Evolutionary conservation across 2,888 invertebrate genomes (phyloP).

Genomic region (Zeuzera pyrina): DNA sequence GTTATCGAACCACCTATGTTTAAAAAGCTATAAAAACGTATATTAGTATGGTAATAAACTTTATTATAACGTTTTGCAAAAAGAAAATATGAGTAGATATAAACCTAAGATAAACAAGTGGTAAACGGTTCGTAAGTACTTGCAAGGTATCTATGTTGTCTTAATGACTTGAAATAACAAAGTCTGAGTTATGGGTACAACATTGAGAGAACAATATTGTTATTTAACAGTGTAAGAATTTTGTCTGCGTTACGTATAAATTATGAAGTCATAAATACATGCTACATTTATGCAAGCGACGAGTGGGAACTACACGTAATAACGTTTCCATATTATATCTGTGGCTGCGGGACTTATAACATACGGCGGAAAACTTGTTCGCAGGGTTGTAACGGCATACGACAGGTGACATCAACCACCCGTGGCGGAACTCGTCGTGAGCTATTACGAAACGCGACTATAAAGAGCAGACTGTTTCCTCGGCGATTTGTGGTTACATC

Average conservation of each 20-base stretch:
- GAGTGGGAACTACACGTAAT: too few relatives aligned
- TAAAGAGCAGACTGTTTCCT: slow-evolving; percentile 35
- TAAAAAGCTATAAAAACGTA: too few relatives aligned
- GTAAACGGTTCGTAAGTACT: background rate
- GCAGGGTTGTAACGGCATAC: slow-evolving; percentile 37
- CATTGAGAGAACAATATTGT: too few relatives aligned
- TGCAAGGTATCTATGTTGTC: background rate
- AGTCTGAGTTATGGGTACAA: too few relatives aligned
- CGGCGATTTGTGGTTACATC: slow-evolving; percentile 51
- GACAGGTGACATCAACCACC: slow-evolving; percentile 48
- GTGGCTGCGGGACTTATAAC: background rate
- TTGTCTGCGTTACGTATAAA: too few relatives aligned
- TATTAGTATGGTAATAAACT: background rate
- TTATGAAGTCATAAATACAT: too few relatives aligned
- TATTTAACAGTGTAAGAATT: too few relatives aligned
- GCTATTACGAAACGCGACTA: slow-evolving; percentile 37
- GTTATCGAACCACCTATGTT: too few relatives aligned
- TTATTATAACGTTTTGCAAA: background rate
- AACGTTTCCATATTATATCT: too few relatives aligned
- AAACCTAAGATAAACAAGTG: background rate
- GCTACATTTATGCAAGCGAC: too few relatives aligned
- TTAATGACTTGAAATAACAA: slow-evolving; percentile 10
- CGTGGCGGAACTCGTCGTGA: slow-evolving; percentile 29
- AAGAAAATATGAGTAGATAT: too few relatives aligned
- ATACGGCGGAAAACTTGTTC: slow-evolving; percentile 24